phyloP scores from a whole-genome alignment of 2,888 invertebrate species.

The Nephrotoma flavescens region DNA sequence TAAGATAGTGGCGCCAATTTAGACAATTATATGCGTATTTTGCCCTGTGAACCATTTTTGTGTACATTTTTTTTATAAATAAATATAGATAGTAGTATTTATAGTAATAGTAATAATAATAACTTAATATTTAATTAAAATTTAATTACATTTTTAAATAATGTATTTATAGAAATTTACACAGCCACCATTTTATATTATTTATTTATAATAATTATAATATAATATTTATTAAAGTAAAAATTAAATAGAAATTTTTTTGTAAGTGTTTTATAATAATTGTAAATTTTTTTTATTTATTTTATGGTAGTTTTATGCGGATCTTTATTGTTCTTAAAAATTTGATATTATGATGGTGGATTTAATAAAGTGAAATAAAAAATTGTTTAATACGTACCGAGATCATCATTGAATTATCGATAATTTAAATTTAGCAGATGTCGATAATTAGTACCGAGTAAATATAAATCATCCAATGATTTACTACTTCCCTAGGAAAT shows the following conservation, averaged over 20 bases:
- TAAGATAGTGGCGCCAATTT: background rate
- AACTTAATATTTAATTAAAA: background rate
- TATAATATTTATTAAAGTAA: background rate
- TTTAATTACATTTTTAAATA: background rate
- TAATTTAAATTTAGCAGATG: background rate
- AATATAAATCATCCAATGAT: slow-evolving; percentile 2
- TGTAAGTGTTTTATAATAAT: background rate
- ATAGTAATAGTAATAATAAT: background rate
- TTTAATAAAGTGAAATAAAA: background rate
- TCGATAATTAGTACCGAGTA: background rate
- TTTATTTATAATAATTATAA: background rate
- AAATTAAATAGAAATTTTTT: background rate
- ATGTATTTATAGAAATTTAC: background rate
- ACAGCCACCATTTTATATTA: background rate
- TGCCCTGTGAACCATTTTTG: background rate
- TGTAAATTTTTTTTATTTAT: background rate
- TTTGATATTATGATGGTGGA: background rate
- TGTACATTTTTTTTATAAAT: background rate
- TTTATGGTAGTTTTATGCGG: background rate
- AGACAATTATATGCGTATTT: background rate
- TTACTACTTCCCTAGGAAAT: slow-evolving; percentile 5
- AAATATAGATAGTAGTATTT: background rate
- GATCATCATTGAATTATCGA: background rate
- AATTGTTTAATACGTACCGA: background rate
- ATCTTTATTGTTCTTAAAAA: background rate